phyloP scores from a whole-genome alignment of 2,113 vertebrate genomes.

The Ariopsis seemanni region DNA sequence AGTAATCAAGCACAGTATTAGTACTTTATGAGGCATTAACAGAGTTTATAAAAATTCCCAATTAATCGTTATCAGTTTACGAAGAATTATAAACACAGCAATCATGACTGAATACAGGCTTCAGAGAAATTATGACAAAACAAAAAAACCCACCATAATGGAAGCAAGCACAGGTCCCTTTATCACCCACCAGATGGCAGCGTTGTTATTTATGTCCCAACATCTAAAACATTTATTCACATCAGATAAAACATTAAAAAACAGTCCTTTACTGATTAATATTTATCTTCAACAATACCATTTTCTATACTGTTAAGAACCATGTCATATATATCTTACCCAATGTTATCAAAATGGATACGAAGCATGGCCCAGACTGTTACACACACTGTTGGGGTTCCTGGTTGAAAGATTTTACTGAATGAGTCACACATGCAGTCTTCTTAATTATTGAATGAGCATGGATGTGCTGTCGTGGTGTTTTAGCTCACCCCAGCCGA shows the following conservation, averaged over 20 bases:
- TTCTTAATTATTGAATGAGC: not conserved
- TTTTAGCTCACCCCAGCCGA: constrained; percentile 74
- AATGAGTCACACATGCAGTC: not conserved
- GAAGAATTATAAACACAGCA: not conserved
- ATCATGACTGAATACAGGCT: not conserved
- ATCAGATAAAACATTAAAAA: not conserved
- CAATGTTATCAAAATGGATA: constrained; percentile 86
- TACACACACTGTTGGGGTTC: constrained; percentile 93
- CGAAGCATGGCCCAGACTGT: constrained; percentile 91
- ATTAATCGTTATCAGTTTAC: not conserved
- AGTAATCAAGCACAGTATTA: not conserved
- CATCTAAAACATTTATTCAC: constrained; percentile 74
- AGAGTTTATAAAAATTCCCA: not conserved
- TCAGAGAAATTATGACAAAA: not conserved
- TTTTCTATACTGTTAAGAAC: not conserved
- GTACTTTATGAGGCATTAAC: not conserved
- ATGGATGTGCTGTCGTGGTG: not conserved
- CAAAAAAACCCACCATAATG: constrained; percentile 83
- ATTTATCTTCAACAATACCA: not conserved
- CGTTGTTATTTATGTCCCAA: constrained; percentile 96
- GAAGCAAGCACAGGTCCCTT: constrained; percentile 95
- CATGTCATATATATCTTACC: constrained; percentile 71
- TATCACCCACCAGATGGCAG: constrained; percentile 98
- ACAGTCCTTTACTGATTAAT: not conserved
- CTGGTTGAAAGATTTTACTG: constrained; percentile 63